Evolutionary conservation across 2,113 vertebrate species (phyloP).

Genomic region (Hystrix cristata): DNA sequence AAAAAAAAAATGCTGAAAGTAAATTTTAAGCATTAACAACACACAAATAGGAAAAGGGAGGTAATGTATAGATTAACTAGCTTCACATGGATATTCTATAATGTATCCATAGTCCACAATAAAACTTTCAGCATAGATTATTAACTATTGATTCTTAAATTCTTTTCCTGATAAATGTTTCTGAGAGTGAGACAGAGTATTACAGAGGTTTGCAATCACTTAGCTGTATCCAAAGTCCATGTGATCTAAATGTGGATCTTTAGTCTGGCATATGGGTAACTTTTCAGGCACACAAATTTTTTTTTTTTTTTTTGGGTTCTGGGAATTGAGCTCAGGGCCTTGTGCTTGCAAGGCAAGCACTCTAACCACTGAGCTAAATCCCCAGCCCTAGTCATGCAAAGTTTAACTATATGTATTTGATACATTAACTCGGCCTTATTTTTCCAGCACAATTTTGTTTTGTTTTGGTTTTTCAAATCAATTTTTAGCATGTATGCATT

Average conservation of each 20-base stretch:
- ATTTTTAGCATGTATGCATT: background rate
- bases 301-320: too few relatives aligned
- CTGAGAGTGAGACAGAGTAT: background rate
- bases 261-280: background rate
- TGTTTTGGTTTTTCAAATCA: background rate
- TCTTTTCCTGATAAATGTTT: constrained; percentile 10
- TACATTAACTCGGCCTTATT: background rate
- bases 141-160: background rate
- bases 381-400: too few relatives aligned
- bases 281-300: background rate
- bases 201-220: background rate
- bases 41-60: background rate
- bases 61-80: background rate
- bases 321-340: too few relatives aligned
- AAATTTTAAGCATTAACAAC: background rate
- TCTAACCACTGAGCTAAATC: too few relatives aligned
- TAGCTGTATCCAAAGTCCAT: background rate
- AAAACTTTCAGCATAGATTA: background rate
- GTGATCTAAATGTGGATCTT: background rate
- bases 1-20: background rate
- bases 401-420: background rate
- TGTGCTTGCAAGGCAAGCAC: too few relatives aligned
- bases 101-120: background rate
- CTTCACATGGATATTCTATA: background rate
- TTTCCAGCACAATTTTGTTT: background rate